phyloP scores from a whole-genome alignment of 2,888 invertebrate species.

The Bhutanitis thaidina region DNA sequence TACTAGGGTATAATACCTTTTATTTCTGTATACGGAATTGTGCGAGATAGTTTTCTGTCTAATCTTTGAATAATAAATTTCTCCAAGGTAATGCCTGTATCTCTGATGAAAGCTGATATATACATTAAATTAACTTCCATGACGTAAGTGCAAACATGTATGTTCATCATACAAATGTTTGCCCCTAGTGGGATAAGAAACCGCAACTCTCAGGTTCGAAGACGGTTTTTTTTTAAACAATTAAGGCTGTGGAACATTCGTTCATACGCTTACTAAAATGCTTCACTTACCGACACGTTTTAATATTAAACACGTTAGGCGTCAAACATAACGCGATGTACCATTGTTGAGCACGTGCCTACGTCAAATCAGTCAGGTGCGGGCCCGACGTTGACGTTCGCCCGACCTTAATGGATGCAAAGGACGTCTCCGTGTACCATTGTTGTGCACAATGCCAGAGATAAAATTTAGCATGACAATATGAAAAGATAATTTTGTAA shows the following conservation, averaged over 20 bases:
- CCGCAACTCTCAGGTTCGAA: background rate
- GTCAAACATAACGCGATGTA: constrained; percentile 5
- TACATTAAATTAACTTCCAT: too few relatives aligned
- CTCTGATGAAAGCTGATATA: too few relatives aligned
- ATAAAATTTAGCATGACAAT: background rate
- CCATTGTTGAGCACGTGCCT: constrained; percentile 22
- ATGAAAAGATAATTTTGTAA: background rate
- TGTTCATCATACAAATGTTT: too few relatives aligned
- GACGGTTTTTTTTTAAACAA: too few relatives aligned
- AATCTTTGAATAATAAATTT: too few relatives aligned
- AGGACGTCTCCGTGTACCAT: constrained; percentile 33
- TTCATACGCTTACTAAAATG: too few relatives aligned
- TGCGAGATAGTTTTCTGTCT: too few relatives aligned
- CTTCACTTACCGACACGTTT: background rate
- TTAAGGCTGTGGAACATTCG: too few relatives aligned
- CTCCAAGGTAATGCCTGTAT: too few relatives aligned
- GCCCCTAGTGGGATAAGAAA: too few relatives aligned
- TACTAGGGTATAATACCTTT: too few relatives aligned
- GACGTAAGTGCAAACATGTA: background rate
- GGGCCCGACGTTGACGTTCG: constrained; percentile 22
- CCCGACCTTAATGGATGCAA: constrained; percentile 44
- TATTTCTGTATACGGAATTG: too few relatives aligned
- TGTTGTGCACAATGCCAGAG: background rate
- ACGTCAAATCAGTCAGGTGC: constrained; percentile 20
- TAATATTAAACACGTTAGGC: constrained; percentile 10